Percentiles rank a stretch among this genome's conserved stretches.
These are phyloP conservation scores for Bagarius yarrelli DNA, from an alignment of 2,113 vertebrate species.

Conservation along the genomic window DNA sequence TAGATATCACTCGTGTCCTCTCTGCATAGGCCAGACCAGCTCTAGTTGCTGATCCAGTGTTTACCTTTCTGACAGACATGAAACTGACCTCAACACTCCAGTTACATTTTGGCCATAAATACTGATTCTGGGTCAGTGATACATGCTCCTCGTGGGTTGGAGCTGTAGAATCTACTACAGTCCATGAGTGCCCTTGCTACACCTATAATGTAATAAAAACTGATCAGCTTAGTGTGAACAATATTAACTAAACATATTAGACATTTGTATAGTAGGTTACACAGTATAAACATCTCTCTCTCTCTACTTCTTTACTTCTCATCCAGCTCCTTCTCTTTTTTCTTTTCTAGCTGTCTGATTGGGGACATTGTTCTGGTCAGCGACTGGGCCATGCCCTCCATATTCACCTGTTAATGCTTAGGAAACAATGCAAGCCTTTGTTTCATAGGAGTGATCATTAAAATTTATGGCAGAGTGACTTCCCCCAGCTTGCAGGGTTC, in stretches of 20 bases:
- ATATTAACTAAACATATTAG: neutral
- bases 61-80: conserved; percentile 63
- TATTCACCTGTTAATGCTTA: conserved; percentile 57
- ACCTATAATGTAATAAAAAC: conserved; percentile 1
- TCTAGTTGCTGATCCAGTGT: conserved; percentile 55
- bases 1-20: conserved; percentile 70
- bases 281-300: neutral
- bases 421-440: conserved; percentile 57
- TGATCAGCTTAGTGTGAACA: neutral
- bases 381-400: conserved; percentile 28
- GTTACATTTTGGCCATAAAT: conserved; percentile 38
- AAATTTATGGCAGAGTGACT: conserved; percentile 73
- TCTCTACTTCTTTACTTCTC: neutral
- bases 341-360: neutral
- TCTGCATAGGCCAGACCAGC: conserved; percentile 59
- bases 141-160: neutral
- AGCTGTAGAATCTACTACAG: conserved; percentile 12
- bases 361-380: conserved; percentile 4
- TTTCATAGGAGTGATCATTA: conserved; percentile 71
- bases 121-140: conserved; percentile 39
- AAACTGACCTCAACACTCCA: conserved; percentile 49
- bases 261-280: neutral
- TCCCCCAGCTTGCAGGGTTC: conserved; percentile 67
- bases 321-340: neutral
- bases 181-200: neutral